Conservation (phyloP, 2,888 invertebrate species). For the Elysia crispata region DNA sequence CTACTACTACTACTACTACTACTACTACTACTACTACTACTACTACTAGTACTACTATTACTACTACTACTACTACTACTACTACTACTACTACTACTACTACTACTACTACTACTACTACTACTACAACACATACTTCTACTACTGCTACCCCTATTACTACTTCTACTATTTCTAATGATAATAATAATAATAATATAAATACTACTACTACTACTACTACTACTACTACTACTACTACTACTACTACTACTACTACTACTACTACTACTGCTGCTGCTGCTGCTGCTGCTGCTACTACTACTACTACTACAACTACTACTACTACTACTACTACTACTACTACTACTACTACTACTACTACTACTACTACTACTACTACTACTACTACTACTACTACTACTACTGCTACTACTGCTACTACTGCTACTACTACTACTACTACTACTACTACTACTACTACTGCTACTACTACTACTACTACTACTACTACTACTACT, state of each 20-base stretch:
- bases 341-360: slow-evolving; percentile 35
- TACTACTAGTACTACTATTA: too few species aligned
- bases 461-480: slow-evolving; percentile 36
- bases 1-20: too few species aligned
- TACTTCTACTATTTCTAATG: background rate
- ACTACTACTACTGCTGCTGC: background rate
- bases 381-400: slow-evolving; percentile 37
- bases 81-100: too few species aligned
- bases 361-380: slow-evolving; percentile 32
- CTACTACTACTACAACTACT: slow-evolving; percentile 35
- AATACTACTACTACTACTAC: too few species aligned
- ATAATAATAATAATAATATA: too few species aligned
- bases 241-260: slow-evolving; percentile 34
- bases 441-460: slow-evolving; percentile 33
- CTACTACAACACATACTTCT: too few species aligned
- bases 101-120: slow-evolving; percentile 25
- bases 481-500: slow-evolving; percentile 37
- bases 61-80: too few species aligned
- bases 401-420: slow-evolving; percentile 34
- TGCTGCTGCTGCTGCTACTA: slow-evolving; percentile 32
- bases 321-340: slow-evolving; percentile 37
- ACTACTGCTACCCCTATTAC: too few species aligned
- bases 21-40: too few species aligned
- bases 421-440: slow-evolving; percentile 36
- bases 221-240: slow-evolving; percentile 12